Conservation (phyloP, 2,797 vertebrate genomes). For the Pogoniulus pusillus region DNA sequence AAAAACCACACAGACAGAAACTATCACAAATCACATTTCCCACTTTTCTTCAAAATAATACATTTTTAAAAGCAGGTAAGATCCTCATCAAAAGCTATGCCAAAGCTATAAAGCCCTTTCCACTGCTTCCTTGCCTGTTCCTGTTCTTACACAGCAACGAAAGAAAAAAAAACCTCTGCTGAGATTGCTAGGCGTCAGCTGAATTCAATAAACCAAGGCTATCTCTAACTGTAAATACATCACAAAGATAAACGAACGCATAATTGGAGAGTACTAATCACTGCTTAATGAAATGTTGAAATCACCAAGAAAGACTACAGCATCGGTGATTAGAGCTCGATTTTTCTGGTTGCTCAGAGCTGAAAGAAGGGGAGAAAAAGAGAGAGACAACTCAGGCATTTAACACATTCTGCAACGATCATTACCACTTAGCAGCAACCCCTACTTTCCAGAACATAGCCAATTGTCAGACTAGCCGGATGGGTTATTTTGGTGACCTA, state of each 20-base stretch:
- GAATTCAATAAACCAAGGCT: constrained; percentile 71
- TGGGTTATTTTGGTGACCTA: constrained; percentile 25
- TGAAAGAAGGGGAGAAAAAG: not conserved
- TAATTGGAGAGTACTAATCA: constrained; percentile 73
- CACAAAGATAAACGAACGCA: constrained; percentile 71
- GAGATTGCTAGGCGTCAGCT: constrained; percentile 56
- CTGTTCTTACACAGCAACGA: constrained; percentile 56
- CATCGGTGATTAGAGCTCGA: not conserved
- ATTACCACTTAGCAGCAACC: not conserved
- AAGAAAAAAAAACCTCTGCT: constrained; percentile 51
- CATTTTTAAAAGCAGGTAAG: too few relatives aligned
- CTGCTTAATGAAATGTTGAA: constrained; percentile 69
- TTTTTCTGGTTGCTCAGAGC: not conserved
- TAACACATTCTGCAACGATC: not conserved
- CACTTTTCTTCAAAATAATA: not conserved
- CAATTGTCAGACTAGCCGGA: not conserved
- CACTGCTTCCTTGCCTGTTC: constrained; percentile 34
- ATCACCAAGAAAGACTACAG: constrained; percentile 2
- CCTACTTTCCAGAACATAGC: not conserved
- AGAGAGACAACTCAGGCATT: not conserved
- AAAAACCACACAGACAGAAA: too few relatives aligned
- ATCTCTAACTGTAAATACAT: constrained; percentile 58
- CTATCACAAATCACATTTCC: accelerated
- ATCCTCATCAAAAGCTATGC: not conserved
- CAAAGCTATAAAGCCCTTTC: constrained; percentile 25